Percentiles rank a stretch among this genome's conserved stretches.
Evolutionary conservation across 2,113 vertebrate genomes (phyloP).

Genomic region (Sapayoa aenigma): DNA sequence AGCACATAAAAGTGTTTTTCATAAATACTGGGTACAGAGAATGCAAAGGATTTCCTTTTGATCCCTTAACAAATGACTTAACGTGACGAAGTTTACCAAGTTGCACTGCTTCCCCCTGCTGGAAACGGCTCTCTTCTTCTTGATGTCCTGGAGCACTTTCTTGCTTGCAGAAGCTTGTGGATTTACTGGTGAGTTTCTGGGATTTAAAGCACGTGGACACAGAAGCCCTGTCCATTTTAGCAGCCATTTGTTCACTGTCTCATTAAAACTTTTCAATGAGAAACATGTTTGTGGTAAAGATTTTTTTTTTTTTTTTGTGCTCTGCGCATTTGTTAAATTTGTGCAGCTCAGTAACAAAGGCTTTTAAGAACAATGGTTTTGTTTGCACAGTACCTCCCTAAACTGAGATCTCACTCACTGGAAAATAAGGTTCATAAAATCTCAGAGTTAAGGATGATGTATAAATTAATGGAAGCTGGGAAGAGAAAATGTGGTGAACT

Average conservation of each 20-base stretch:
- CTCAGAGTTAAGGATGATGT: neutral
- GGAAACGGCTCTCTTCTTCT: constrained; percentile 97
- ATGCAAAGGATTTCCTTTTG: neutral
- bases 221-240: neutral
- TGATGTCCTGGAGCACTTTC: constrained; percentile 99
- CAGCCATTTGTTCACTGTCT: neutral
- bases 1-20: neutral
- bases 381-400: neutral
- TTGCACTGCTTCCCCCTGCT: constrained; percentile 96
- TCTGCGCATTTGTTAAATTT: neutral
- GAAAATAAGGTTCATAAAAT: neutral
- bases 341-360: neutral
- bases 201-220: neutral
- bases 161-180: constrained; percentile 95
- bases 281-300: neutral
- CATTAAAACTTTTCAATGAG: neutral
- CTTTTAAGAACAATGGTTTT: neutral
- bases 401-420: neutral
- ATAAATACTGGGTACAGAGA: neutral
- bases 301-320: fast-evolving
- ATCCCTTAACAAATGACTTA: constrained; percentile 79
- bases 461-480: neutral
- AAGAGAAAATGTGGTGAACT: neutral
- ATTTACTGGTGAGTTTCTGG: constrained; percentile 86
- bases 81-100: constrained; percentile 98